Evolutionary conservation across 2,888 invertebrate species (phyloP).

Genomic region (Serrognathus titanus): DNA sequence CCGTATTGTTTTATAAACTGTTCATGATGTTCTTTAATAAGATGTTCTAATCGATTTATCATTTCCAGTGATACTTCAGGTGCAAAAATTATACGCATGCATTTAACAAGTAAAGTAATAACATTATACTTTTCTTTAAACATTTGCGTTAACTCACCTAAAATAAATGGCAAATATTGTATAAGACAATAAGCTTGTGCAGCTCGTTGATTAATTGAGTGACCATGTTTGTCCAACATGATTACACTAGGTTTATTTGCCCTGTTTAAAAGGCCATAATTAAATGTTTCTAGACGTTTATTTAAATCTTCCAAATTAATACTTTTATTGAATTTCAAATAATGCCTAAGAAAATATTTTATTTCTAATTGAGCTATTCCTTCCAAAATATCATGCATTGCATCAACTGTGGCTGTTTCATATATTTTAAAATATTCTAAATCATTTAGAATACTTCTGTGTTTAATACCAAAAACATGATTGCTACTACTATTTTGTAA

Average conservation of each 20-base stretch:
- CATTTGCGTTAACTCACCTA: not conserved
- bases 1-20: too few relatives aligned
- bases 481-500: not conserved
- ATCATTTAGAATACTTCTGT: slow-evolving; percentile 20
- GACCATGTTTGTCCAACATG: not conserved
- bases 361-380: slow-evolving; percentile 14
- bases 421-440: slow-evolving; percentile 22
- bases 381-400: slow-evolving; percentile 29
- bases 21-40: not conserved
- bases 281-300: too few relatives aligned
- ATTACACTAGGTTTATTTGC: slow-evolving; percentile 6
- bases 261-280: not conserved
- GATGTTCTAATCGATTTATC: not conserved
- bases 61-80: not conserved
- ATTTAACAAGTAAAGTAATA: not conserved
- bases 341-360: slow-evolving; percentile 5
- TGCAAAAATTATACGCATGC: not conserved
- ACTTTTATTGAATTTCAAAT: too few relatives aligned
- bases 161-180: not conserved
- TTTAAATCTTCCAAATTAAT: too few relatives aligned
- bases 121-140: not conserved
- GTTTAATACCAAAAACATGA: slow-evolving; percentile 20
- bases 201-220: slow-evolving; percentile 3
- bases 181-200: not conserved
- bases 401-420: slow-evolving; percentile 20